Percentiles rank a stretch among this genome's conserved stretches.
Evolutionary conservation across 2,797 vertebrate species (phyloP).

Genomic region (Halcyon leucocephala): DNA sequence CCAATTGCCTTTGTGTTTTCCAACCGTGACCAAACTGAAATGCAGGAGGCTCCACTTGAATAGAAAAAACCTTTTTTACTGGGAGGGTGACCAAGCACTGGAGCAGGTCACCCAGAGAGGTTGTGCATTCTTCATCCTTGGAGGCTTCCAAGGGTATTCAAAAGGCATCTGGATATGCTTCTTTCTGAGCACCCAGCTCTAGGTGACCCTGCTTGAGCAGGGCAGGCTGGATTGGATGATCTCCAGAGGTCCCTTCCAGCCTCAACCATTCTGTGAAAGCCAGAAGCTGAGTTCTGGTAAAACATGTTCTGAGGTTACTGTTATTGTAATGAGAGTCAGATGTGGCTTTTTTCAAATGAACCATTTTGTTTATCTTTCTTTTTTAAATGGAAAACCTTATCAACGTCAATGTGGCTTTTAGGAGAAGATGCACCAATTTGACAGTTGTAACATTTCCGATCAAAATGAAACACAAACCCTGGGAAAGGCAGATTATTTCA

Average conservation of each 20-base stretch:
- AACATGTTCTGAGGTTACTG: not conserved
- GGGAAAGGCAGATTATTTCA: not conserved
- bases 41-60: not conserved
- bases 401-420: not conserved
- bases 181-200: not conserved
- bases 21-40: not conserved
- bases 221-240: not conserved
- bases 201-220: not conserved
- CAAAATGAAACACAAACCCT: not conserved
- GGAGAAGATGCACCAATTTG: not conserved
- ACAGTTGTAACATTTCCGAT: not conserved
- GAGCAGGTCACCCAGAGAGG: not conserved
- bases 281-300: not conserved
- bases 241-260: not conserved
- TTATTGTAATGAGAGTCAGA: not conserved
- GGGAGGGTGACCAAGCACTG: not conserved
- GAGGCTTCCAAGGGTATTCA: not conserved
- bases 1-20: not conserved
- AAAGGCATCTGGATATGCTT: not conserved
- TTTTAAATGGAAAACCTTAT: not conserved
- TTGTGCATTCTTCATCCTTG: not conserved
- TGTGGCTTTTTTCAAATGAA: not conserved
- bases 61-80: not conserved
- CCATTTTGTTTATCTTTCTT: rapidly evolving
- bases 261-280: not conserved